Evolutionary conservation across 64 coral and sea anemone species (phyloP), one percentile per base, ranked within the genome.

Genomic region (Astreopora myriophthalma): DNA sequence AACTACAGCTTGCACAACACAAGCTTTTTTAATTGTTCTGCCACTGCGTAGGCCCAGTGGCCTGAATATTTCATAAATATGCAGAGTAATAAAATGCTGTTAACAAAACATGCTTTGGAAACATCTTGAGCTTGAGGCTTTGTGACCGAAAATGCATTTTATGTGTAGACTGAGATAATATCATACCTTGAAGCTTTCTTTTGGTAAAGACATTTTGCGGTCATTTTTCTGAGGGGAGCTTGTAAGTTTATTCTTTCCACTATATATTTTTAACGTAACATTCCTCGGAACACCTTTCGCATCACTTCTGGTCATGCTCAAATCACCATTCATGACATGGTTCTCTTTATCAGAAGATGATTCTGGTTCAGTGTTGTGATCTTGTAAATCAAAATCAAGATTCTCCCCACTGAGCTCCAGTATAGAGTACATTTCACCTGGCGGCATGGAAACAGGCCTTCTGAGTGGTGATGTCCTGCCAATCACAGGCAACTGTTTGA

Each of bases 361-460:
- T 37, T 82, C 78, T 22, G 52, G 33, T 82, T 82, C 78, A 57
- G 16, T 33, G 16, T 79, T 19, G 29, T 79, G 25, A 22, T 80
- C 76, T 8, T 33, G 76, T 19, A 26, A 22, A 58, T 80, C 48
- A 37, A 82, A 38, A 8, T 82, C 79, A 83, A 38, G 55, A 83
- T 64, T 83, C 33, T 83, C 79, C 58, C 55, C 79, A 83, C 79
- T 83, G 32, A 83, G 79, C 57, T 83, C 58, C 12, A 83, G 55
- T 34, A 83, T 83, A n/a, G 79, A 83, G 55, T 83, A 83, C 79
- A 83, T 83, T 64, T 83, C 28, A 83, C 79, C 79, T 39, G 57
- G 33, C 4, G 52, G 79, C 79, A 83, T 39, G 61, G 79, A 83
- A 37, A 83, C 8, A 38, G 79, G 57, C 23, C 79, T 64, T 13